Evolutionary conservation across 2,888 invertebrate genomes (phyloP), one percentile per base, ranked within the genome.

Genomic region (Caenorhabditis sp.): DNA sequence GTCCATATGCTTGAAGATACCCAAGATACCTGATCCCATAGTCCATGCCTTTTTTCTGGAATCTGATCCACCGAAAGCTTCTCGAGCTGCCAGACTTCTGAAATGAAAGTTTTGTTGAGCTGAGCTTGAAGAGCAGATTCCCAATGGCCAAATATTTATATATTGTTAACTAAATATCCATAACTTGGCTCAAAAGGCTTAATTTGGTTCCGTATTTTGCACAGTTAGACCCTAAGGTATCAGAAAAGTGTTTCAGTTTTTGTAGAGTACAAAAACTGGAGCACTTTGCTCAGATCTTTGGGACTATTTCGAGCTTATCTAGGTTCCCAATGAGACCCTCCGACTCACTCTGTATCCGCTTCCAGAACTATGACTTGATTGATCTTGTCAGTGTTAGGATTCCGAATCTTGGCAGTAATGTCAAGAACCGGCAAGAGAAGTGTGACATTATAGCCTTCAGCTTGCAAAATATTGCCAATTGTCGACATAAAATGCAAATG

Each of bases 381-480:
- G 53, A 67, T 71, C 17, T 61, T 63, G 8, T 67, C 20, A 3
- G 59, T 57, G 1, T 56, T 50, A 12, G 64, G 61, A 38, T 59
- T 72, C 12, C 43, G 50, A 1, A 64, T 58, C 20, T 58, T 67
- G 2, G 67, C 59, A 2, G 61, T 60, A 36, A 50, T 20, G 31
- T 78, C 73, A 0, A 76, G 31, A 3, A 78, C 57, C 0, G 73
- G 78, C 4, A 69, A 20, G 1, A 76, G 38, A 36, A 78, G 67
- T 1, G 78, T 78, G 57, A 77, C 70, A 63, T 77, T 67, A 38
- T 77, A 70, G 21, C 77, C 77, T 8, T 69, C 73, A n/a, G 70
- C 73, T n/a, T 62, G 66, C 23, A 77, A 49, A 38, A 73, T 65
- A 26, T 74, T 49, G 17, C 67, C 62, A 12, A 77, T 59, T 17